Evolutionary conservation across 2,888 invertebrate species (phyloP).

Genomic region (Phytoseiulus persimilis): DNA sequence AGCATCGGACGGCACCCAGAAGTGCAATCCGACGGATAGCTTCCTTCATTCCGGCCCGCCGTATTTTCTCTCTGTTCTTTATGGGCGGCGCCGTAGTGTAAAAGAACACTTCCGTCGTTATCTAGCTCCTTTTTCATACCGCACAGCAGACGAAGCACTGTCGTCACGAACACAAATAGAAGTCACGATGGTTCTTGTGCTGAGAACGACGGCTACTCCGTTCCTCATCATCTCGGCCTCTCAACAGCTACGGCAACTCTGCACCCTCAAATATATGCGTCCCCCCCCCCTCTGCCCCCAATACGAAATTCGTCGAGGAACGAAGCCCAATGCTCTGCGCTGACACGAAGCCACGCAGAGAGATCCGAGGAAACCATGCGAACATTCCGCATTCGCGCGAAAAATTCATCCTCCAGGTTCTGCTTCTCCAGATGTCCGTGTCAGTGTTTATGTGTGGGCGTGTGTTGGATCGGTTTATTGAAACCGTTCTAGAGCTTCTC

Average conservation of each 20-base stretch:
- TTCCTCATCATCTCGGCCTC: neutral
- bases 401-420: too few relatives aligned
- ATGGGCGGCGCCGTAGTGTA: neutral
- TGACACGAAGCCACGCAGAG: too few relatives aligned
- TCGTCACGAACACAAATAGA: neutral
- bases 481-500: too few relatives aligned
- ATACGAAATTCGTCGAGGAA: too few relatives aligned
- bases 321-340: too few relatives aligned
- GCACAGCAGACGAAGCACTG: neutral
- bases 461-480: too few relatives aligned
- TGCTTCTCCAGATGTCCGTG: too few relatives aligned
- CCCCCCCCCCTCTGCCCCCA: too few relatives aligned
- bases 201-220: neutral
- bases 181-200: neutral
- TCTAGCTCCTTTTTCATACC: neutral
- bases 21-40: conserved; percentile 5
- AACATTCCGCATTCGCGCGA: too few relatives aligned
- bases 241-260: neutral
- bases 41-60: neutral
- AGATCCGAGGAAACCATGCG: too few relatives aligned
- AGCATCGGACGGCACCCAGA: neutral
- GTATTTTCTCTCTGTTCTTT: neutral
- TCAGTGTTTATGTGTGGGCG: too few relatives aligned
- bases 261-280: too few relatives aligned
- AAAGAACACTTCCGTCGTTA: neutral